Evolutionary conservation across 2,113 vertebrate genomes (phyloP).

Genomic region (Alligator sinensis): DNA sequence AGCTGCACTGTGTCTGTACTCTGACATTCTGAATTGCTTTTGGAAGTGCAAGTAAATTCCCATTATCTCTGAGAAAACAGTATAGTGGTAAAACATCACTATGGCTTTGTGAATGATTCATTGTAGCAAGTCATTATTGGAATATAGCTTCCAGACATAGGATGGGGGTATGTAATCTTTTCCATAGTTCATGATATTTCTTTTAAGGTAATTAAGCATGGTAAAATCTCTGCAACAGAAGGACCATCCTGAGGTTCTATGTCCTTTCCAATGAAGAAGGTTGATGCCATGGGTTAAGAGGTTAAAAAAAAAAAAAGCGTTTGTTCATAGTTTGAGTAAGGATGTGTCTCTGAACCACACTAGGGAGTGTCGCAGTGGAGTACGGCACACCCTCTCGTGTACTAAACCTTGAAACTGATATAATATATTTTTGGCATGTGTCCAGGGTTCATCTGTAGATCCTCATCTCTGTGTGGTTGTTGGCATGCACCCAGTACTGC

Average conservation of each 20-base stretch:
- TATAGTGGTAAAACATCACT: neutral
- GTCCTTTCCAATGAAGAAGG: neutral
- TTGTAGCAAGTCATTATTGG: accelerated
- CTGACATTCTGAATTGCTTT: neutral
- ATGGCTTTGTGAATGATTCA: neutral
- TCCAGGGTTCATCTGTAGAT: no score
- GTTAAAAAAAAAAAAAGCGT: neutral
- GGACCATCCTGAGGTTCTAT: accelerated
- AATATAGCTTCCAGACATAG: conserved; percentile 14
- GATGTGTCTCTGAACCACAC: no score
- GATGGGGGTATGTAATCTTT: neutral
- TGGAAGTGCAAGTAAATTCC: neutral
- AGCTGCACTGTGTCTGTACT: accelerated
- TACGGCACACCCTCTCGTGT: no score
- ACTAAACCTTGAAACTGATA: no score
- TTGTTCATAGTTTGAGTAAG: neutral
- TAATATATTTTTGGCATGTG: no score
- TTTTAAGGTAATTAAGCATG: neutral
- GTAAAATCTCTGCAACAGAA: neutral
- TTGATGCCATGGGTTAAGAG: neutral
- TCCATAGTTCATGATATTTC: neutral
- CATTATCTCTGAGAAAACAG: neutral
- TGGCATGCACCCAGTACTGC: no score
- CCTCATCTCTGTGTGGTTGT: no score
- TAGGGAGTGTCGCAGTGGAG: no score